These are phyloP conservation scores for Xanthorhoe spadicearia DNA, from an alignment of 2,888 invertebrate species.

Conservation along the genomic window DNA sequence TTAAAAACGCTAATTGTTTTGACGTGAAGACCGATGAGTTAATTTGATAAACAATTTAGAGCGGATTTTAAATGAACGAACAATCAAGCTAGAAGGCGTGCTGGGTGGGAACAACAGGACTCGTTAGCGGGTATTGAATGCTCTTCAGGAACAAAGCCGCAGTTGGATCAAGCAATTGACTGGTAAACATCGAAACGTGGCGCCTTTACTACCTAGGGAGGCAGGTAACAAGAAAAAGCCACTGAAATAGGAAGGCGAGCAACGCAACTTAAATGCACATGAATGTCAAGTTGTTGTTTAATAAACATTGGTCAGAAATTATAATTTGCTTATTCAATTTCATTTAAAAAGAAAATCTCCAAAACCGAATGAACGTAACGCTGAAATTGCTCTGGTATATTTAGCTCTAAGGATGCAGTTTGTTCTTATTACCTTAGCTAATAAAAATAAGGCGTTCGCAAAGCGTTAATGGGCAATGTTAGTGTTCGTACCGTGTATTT, in stretches of 20 bases:
- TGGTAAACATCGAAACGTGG: slow-evolving; percentile 46
- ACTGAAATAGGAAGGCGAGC: not conserved
- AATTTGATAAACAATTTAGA: slow-evolving; percentile 62
- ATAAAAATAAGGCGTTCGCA: slow-evolving; percentile 59
- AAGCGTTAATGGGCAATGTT: slow-evolving; percentile 61
- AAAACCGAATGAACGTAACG: slow-evolving; percentile 11
- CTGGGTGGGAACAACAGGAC: slow-evolving; percentile 48
- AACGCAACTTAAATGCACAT: not conserved
- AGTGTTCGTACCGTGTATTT: slow-evolving; percentile 58
- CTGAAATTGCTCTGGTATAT: slow-evolving; percentile 40
- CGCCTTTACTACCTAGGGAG: slow-evolving; percentile 16
- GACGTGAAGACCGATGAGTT: slow-evolving; percentile 54
- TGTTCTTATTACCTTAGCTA: slow-evolving; percentile 53
- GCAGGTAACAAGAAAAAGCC: slow-evolving; percentile 16
- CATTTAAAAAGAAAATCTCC: not conserved
- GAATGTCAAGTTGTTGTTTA: not conserved
- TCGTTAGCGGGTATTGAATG: slow-evolving; percentile 64
- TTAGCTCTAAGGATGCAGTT: slow-evolving; percentile 53
- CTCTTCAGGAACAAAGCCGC: slow-evolving; percentile 63
- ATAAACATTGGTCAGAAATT: not conserved
- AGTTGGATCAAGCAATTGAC: slow-evolving; percentile 59
- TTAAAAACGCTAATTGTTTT: slow-evolving; percentile 64
- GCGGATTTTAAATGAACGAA: slow-evolving; percentile 51
- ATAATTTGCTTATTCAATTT: not conserved
- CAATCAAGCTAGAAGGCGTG: slow-evolving; percentile 45